A percentile compares a stretch with the other conserved stretches of the same genome.
phyloP scores from a whole-genome alignment of 2,797 vertebrate species.

The Rhinoraja longicauda region DNA sequence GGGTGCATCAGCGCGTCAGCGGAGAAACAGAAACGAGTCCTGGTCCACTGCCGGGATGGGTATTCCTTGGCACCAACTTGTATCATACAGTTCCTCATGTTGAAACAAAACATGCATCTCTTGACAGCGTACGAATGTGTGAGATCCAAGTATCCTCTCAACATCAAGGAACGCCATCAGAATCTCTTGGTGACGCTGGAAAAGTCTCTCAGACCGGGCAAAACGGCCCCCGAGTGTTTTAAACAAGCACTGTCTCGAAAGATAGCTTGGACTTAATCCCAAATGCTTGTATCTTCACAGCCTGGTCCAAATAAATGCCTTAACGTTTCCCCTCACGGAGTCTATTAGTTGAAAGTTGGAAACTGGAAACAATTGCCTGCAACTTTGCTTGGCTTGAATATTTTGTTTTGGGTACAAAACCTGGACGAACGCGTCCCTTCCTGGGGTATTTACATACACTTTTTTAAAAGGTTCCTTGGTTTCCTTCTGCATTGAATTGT shows the following conservation, averaged over 20 bases:
- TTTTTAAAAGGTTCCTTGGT: not conserved
- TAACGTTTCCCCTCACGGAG: not conserved
- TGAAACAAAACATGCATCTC: slow-evolving; percentile 71
- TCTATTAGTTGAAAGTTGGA: not conserved
- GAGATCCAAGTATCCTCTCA: slow-evolving; percentile 62
- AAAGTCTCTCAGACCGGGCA: slow-evolving; percentile 59
- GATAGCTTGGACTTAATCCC: slow-evolving; percentile 67
- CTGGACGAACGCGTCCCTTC: not conserved
- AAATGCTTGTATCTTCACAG: slow-evolving; percentile 25
- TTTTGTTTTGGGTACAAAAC: not conserved
- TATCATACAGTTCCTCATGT: slow-evolving; percentile 74
- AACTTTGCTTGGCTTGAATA: slow-evolving; percentile 21
- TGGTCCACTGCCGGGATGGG: slow-evolving; percentile 71
- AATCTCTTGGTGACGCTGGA: slow-evolving; percentile 68
- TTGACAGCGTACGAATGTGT: slow-evolving; percentile 70
- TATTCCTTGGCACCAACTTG: slow-evolving; percentile 71
- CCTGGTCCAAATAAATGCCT: slow-evolving; percentile 21
- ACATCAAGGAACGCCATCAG: slow-evolving; percentile 67
- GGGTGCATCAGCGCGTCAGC: slow-evolving; percentile 65
- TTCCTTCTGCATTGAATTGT: not conserved
- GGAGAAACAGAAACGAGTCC: slow-evolving; percentile 65
- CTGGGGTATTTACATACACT: not conserved
- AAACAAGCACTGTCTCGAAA: slow-evolving; percentile 71
- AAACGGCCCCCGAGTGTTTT: slow-evolving; percentile 59
- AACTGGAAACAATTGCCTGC: not conserved